Base-by-base conservation (phyloP, 2,113 vertebrate species). In the Dicentrarchus labrax region DNA sequence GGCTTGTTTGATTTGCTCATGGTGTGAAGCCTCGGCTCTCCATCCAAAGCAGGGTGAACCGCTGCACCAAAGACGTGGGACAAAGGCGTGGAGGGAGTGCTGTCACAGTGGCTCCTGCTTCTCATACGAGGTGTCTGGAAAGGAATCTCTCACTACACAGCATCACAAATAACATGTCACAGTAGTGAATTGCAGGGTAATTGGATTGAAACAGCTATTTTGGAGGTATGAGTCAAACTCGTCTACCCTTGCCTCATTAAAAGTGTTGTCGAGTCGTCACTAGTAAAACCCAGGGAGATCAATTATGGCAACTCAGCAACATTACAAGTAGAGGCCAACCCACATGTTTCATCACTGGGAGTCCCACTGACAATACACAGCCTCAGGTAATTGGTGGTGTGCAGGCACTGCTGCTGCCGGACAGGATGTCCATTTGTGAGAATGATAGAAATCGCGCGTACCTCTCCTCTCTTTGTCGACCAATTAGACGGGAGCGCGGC, bases 221-320 rank as follows among this genome's bases (percentile, higher is more conserved):
- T 56, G 51, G 47, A 68, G 64, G 43, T 59, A 30, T 8, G 38
- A 76, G 47, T 85, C 75, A 57, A 81, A 76, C 47, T 24, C 17
- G 10, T 82, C 78, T 80, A 22, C 74, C 24, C 69, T 30, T 16
- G 68, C 56, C 84, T 91, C 83, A 86, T 91, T 93, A 91, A 72
- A 88, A 86, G 83, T 80, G 85, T 86, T 84, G 80, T 83, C 6
- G 56, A 83, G 57, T 82, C 66, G 70, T 89, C 82, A 60, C 70
- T 12, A 8, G 85, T 71, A 78, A 45, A 78, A 89, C 88, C 93
- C 89, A 48, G 47, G 36, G 87, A 93, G 91, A 88, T 89, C 89
- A 90, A 91, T 94, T 91, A 91, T 80, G 79, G 70, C 84, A 71
- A 87, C 76, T 93, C 86, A 87, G 88, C 84, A 90, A 82, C 81